Evolutionary conservation across 2,797 vertebrate genomes (phyloP).

Genomic region (Coilia nasus): DNA sequence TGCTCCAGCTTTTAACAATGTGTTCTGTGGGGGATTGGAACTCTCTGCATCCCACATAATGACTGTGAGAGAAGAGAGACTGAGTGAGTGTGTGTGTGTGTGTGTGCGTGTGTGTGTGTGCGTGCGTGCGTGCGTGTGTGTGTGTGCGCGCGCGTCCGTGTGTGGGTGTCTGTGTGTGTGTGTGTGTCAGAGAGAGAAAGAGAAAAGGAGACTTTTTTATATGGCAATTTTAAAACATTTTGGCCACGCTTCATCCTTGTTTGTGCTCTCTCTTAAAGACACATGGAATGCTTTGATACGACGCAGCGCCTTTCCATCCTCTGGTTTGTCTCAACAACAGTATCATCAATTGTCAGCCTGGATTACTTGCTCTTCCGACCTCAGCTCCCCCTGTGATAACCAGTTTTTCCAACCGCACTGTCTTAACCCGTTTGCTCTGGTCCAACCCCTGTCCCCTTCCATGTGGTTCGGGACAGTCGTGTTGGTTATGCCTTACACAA

Average conservation of each 20-base stretch:
- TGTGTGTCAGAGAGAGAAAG: not conserved
- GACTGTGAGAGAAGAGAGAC: constrained; percentile 53
- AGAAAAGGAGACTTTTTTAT: constrained; percentile 59
- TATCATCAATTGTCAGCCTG: constrained; percentile 62
- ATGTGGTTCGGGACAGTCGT: constrained; percentile 54
- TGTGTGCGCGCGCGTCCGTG: not conserved
- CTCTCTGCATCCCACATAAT: constrained; percentile 62
- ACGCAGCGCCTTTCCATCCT: constrained; percentile 59
- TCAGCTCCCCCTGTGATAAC: constrained; percentile 34
- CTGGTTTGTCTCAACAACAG: constrained; percentile 49
- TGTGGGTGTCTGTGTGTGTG: not conserved
- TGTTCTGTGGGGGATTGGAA: constrained; percentile 58
- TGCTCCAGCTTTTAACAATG: constrained; percentile 63
- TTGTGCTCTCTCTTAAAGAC: constrained; percentile 63
- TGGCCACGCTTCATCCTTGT: constrained; percentile 58
- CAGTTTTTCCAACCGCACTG: not conserved
- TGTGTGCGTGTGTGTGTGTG: not conserved
- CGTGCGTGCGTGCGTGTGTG: too few relatives aligned
- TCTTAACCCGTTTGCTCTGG: not conserved
- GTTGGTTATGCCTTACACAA: constrained; percentile 55
- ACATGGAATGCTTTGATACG: constrained; percentile 62
- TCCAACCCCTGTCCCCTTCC: constrained; percentile 52
- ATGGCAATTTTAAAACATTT: constrained; percentile 68
- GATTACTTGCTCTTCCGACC: constrained; percentile 63
- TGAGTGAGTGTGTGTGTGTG: not conserved